Percentiles rank a stretch among this genome's conserved stretches.
These are phyloP conservation scores for Drosophila greeni DNA, from an alignment of 2,888 invertebrate species.

Conservation along the genomic window DNA sequence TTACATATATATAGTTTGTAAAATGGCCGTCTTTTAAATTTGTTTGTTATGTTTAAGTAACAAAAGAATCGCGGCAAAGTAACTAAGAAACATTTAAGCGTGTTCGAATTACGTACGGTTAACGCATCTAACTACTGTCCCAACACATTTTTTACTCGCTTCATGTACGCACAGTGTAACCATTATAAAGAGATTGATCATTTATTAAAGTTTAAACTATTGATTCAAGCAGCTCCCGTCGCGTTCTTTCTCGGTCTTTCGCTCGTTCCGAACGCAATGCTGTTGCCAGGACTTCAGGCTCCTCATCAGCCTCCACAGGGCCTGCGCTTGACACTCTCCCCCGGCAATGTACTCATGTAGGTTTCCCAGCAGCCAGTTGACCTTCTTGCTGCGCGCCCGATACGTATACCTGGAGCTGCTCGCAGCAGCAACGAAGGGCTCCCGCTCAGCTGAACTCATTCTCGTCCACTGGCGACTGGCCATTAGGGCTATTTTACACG, in stretches of 20 bases:
- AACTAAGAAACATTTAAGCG: slow-evolving; percentile 17
- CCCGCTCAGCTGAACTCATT: slow-evolving; percentile 9
- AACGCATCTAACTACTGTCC: slow-evolving; percentile 28
- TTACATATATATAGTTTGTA: slow-evolving; percentile 22
- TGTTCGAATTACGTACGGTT: slow-evolving; percentile 31
- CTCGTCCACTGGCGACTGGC: slow-evolving; percentile 25
- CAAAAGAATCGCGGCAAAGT: slow-evolving; percentile 14
- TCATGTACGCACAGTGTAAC: slow-evolving; percentile 38
- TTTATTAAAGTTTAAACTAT: slow-evolving; percentile 34
- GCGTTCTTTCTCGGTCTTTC: neutral
- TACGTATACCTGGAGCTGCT: slow-evolving; percentile 17
- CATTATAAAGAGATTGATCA: slow-evolving; percentile 24
- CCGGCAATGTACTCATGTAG: neutral
- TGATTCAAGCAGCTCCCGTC: slow-evolving; percentile 3
- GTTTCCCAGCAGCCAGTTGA: slow-evolving; percentile 23
- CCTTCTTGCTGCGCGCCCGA: slow-evolving; percentile 13
- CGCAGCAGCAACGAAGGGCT: slow-evolving; percentile 20
- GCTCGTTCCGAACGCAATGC: neutral
- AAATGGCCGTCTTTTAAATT: slow-evolving; percentile 10
- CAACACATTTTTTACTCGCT: slow-evolving; percentile 34
- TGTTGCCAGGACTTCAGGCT: slow-evolving; percentile 34
- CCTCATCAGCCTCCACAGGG: slow-evolving; percentile 9
- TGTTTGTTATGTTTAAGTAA: slow-evolving; percentile 32
- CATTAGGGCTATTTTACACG: neutral
- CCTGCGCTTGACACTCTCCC: neutral